Conservation (phyloP, 2,888 invertebrate species). For the Lasioglossum oenotherae region DNA sequence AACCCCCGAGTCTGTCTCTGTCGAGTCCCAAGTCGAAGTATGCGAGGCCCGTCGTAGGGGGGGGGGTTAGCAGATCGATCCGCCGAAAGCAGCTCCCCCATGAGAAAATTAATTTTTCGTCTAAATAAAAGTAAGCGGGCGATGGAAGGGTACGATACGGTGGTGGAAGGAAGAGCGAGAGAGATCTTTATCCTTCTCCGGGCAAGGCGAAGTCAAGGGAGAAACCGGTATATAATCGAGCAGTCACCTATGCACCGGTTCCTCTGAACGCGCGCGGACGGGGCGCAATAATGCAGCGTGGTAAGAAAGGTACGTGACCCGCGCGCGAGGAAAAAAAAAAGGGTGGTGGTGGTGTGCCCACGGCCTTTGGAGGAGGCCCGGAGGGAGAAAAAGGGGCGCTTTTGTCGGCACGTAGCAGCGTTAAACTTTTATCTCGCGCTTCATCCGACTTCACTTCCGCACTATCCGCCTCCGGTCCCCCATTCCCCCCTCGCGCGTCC, state of each 20-base stretch:
- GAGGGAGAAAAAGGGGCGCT: conserved; percentile 48
- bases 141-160: conserved; percentile 37
- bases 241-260: conserved; percentile 70
- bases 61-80: background rate
- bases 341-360: conserved; percentile 28
- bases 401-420: conserved; percentile 65
- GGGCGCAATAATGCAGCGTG: conserved; percentile 64
- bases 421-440: conserved; percentile 63
- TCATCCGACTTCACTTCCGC: conserved; percentile 58
- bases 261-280: conserved; percentile 38
- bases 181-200: conserved; percentile 58
- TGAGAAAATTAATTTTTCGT: conserved; percentile 49
- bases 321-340: conserved; percentile 38
- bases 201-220: conserved; percentile 34
- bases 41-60: background rate
- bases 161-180: conserved; percentile 24
- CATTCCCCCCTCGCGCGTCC: background rate
- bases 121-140: conserved; percentile 48
- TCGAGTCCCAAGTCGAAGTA: background rate
- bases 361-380: conserved; percentile 26
- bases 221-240: conserved; percentile 71
- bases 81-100: background rate
- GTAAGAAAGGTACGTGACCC: conserved; percentile 67
- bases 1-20: background rate
- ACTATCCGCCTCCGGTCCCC: conserved; percentile 1